phyloP scores from a whole-genome alignment of 2,888 invertebrate genomes.

The Escarpia spicata region DNA sequence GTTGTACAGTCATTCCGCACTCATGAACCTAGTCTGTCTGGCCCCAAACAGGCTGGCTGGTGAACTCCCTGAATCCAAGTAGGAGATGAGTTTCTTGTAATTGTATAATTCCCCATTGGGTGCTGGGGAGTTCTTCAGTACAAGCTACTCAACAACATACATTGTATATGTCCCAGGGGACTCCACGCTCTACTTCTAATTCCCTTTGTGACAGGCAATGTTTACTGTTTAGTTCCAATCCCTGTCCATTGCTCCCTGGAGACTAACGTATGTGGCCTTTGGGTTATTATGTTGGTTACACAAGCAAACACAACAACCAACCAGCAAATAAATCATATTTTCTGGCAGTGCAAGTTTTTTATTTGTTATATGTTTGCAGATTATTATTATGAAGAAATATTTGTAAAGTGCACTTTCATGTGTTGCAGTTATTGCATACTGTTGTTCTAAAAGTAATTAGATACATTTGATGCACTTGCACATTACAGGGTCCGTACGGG shows the following conservation, averaged over 20 bases:
- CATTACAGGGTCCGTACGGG: too few relatives aligned
- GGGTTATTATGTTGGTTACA: neutral
- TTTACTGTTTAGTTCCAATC: neutral
- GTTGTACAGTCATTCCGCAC: neutral
- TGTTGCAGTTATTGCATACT: neutral
- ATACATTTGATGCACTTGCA: neutral
- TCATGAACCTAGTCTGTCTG: neutral
- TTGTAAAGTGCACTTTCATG: neutral
- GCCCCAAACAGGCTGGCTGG: neutral
- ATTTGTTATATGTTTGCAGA: too few relatives aligned
- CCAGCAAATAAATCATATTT: neutral
- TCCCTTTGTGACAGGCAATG: neutral
- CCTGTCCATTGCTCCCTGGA: neutral
- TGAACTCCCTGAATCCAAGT: neutral
- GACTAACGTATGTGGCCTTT: neutral
- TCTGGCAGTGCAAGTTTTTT: too few relatives aligned
- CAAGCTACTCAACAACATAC: neutral
- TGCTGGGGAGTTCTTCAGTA: neutral
- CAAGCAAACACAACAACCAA: neutral
- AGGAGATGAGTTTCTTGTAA: neutral
- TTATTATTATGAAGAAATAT: neutral
- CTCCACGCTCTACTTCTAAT: neutral
- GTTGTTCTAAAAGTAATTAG: neutral
- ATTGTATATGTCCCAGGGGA: neutral
- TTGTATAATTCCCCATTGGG: neutral